Base-by-base conservation (phyloP, 2,888 invertebrate species). In the Boloria selene region DNA sequence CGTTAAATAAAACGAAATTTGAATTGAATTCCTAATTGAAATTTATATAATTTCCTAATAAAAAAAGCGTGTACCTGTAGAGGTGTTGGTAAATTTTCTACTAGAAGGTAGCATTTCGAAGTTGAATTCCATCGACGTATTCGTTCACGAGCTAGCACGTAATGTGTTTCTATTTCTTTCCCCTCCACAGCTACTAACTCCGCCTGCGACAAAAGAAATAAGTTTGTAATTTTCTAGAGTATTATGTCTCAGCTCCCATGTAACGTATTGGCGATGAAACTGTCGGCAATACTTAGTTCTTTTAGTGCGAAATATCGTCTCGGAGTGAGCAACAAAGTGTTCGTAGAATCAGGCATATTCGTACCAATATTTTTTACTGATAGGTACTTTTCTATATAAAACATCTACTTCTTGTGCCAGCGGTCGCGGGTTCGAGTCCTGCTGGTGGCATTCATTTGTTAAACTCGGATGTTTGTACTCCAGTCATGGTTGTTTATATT, bases 131-230 rank as follows among this genome's bases (percentile, higher is more conserved):
- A 95, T 74, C 94, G 93, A 18, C 93, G 90, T 63, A 95, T 93
- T 45, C 93, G 93, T 77, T 95, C 95, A 54, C 93, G 85, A 2
- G 95, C 95, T 60, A 95, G 82, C 3, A 95, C 94, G 81, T 95
- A 95, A 82, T 95, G 95, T 61, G 94, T 94, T 80, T 95, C 95
- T 69, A 95, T 95, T 80, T 95, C 95, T 77, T 95, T 95, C 16
- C 95, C 95, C 77, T 94, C 95, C 0, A 95, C 94, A 0, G 95
- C 95, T 0, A 95, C 95, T 58, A 95, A 81, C 77, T 95, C 95
- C 55, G 95, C 95, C 94, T 95, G 88, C 6, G n/a, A 63, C 16
- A 61, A 66, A 56, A 45, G 45, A 56, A 45, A 16, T 45, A 26
- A 45, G 13, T 45, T 52, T 52, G 51, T 14, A 45, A 13, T 22